Conservation (phyloP, 2,113 vertebrate species). For the Neomonachus schauinslandi region DNA sequence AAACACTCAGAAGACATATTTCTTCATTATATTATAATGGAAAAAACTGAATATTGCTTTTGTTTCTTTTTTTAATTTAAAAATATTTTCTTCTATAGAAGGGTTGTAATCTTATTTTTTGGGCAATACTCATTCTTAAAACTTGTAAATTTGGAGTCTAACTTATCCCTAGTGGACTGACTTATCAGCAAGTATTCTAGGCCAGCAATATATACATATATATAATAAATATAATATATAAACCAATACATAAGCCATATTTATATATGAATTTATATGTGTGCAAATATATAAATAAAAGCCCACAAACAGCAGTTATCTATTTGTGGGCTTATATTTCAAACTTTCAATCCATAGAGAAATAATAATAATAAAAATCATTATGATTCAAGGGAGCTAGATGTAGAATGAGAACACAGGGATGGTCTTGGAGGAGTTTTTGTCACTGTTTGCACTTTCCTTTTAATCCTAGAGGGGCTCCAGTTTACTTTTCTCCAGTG, state of each 20-base stretch:
- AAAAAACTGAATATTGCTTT: background rate
- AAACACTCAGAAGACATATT: background rate
- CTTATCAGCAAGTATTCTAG: background rate
- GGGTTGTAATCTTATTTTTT: background rate
- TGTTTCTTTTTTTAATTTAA: background rate
- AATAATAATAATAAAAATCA: background rate
- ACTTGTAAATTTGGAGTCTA: background rate
- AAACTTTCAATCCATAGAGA: background rate
- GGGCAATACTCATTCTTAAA: background rate
- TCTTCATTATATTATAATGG: background rate
- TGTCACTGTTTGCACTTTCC: background rate
- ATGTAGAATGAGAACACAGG: background rate
- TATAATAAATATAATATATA: background rate
- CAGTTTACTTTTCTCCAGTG: background rate
- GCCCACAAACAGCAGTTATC: background rate
- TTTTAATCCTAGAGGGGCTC: background rate
- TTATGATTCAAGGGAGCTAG: background rate
- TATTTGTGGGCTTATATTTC: background rate
- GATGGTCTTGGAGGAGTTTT: background rate
- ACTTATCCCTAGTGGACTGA: background rate
- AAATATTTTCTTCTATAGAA: background rate
- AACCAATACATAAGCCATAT: background rate
- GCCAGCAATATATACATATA: background rate
- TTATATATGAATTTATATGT: background rate
- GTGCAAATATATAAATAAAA: background rate